A percentile compares a stretch with the other conserved stretches of the same genome.
phyloP scores from a whole-genome alignment of 2,113 vertebrate species.

The Microtus montanus region DNA sequence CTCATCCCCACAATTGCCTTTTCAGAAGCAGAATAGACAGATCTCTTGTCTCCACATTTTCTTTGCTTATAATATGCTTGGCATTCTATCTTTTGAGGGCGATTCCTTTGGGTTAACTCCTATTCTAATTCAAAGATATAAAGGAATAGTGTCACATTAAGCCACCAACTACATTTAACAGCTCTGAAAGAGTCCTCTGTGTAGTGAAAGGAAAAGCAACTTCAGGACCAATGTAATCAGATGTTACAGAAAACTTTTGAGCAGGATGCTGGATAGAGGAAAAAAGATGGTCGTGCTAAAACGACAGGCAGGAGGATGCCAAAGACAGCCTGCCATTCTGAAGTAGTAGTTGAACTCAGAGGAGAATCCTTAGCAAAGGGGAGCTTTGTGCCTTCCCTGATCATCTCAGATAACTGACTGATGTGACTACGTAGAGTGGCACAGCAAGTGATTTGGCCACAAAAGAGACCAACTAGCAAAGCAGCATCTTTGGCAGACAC shows the following conservation, averaged over 20 bases:
- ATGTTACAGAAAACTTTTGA: background rate
- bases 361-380: background rate
- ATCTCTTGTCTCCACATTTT: background rate
- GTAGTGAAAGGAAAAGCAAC: slow-evolving; percentile 15
- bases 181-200: background rate
- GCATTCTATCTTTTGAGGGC: background rate
- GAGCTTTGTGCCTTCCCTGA: background rate
- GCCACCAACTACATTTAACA: background rate
- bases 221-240: background rate
- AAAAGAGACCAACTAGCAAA: background rate
- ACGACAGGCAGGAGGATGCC: background rate
- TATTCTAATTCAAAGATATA: background rate
- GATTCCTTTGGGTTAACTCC: background rate
- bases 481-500: background rate
- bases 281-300: background rate
- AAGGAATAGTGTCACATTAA: background rate
- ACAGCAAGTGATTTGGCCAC: slow-evolving; percentile 39
- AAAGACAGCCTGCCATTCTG: background rate
- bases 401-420: background rate
- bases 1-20: background rate
- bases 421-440: background rate
- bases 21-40: slow-evolving; percentile 20
- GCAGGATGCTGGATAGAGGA: background rate
- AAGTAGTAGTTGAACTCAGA: background rate
- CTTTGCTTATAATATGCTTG: background rate